A percentile compares a stretch with the other conserved stretches of the same genome.
phyloP scores from a whole-genome alignment of 92 coral and sea anemone species.

The Muricea muricata region DNA sequence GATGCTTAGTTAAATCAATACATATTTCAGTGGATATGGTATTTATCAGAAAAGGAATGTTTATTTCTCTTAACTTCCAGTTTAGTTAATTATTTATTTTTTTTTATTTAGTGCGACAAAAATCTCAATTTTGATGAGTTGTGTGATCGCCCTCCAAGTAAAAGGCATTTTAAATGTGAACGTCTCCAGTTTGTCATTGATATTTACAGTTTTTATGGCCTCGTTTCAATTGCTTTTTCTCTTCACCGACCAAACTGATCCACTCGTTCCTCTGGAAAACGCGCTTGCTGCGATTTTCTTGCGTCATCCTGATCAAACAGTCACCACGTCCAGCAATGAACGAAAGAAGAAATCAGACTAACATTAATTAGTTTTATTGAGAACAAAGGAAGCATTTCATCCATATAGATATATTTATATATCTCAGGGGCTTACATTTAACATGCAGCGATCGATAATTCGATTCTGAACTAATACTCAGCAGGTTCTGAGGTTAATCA shows the following conservation, averaged over 20 bases:
- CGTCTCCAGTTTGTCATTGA: slow-evolving; percentile 18
- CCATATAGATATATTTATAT: no score
- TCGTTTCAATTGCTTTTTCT: slow-evolving; percentile 31
- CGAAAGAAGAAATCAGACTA: slow-evolving; percentile 24
- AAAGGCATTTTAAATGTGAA: slow-evolving; percentile 13
- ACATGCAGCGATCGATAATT: no score
- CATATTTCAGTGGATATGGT: no score
- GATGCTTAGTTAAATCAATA: no score
- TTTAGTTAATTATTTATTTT: neutral
- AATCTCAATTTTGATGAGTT: slow-evolving; percentile 12
- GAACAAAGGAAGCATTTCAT: no score
- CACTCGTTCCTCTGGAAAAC: slow-evolving; percentile 26
- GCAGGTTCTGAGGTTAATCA: no score
- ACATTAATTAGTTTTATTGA: neutral
- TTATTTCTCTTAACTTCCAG: no score
- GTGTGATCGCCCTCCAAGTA: slow-evolving; percentile 27
- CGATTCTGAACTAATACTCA: no score
- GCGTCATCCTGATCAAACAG: slow-evolving; percentile 22
- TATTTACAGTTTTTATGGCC: slow-evolving; percentile 25
- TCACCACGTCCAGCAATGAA: slow-evolving; percentile 5
- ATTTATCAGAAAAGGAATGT: no score
- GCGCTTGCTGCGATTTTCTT: slow-evolving; percentile 22
- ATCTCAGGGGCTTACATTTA: no score
- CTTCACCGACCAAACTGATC: slow-evolving; percentile 22
- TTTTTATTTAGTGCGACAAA: slow-evolving; percentile 18